Percentiles rank a stretch among this genome's conserved stretches.
These are phyloP conservation scores for Peromyscus eremicus DNA, from an alignment of 2,797 vertebrate species.

Conservation along the genomic window DNA sequence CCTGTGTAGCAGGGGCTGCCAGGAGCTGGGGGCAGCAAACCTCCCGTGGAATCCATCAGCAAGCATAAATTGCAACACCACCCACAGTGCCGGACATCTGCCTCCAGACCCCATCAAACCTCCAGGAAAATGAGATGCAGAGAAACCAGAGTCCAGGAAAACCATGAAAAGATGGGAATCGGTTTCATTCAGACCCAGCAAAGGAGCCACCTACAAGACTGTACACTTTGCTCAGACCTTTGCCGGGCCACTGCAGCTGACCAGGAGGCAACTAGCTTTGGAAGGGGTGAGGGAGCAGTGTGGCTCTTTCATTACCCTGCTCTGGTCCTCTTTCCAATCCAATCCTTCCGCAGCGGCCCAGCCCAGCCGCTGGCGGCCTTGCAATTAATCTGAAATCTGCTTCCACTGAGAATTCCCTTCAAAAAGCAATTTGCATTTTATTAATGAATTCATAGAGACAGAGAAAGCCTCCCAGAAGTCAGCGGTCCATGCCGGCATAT, in stretches of 20 bases:
- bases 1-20: background rate
- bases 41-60: background rate
- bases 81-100: accelerated
- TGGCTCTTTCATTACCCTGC: background rate
- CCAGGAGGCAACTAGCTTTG: background rate
- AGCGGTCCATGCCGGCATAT: background rate
- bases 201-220: accelerated
- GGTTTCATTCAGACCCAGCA: accelerated
- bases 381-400: background rate
- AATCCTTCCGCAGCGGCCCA: background rate
- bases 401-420: constrained; percentile 56
- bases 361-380: constrained; percentile 23
- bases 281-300: background rate
- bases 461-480: constrained; percentile 46
- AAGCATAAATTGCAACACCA: background rate
- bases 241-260: background rate
- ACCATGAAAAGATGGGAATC: background rate
- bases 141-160: background rate
- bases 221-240: background rate
- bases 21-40: accelerated
- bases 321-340: background rate
- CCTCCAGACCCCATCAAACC: background rate
- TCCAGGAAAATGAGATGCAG: background rate
- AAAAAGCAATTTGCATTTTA: constrained; percentile 69
- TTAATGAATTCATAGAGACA: constrained; percentile 65